phyloP scores from a whole-genome alignment of 2,888 invertebrate genomes.

The Cartodere bifasciata region DNA sequence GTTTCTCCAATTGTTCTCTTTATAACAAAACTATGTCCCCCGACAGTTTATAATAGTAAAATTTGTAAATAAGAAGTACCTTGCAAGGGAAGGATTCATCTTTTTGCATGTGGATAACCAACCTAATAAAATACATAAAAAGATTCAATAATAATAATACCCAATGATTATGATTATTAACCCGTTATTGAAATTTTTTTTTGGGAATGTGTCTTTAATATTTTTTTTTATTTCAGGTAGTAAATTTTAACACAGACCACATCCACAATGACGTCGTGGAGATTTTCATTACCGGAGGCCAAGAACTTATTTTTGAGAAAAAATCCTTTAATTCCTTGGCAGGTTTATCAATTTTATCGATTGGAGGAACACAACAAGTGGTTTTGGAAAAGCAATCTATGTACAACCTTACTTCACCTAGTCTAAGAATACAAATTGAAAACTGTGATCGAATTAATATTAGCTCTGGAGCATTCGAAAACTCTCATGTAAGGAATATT shows the following conservation, averaged over 20 bases:
- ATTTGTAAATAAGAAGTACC: no score
- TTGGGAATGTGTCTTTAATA: not conserved
- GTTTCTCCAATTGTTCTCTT: no score
- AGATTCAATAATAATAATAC: no score
- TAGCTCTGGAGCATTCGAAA: slow-evolving; percentile 50
- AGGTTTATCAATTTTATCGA: slow-evolving; percentile 42
- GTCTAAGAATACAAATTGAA: slow-evolving; percentile 46
- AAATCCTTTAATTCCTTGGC: slow-evolving; percentile 44
- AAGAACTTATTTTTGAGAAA: slow-evolving; percentile 40
- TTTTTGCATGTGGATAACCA: no score
- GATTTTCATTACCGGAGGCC: slow-evolving; percentile 43
- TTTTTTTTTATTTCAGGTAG: slow-evolving; percentile 33
- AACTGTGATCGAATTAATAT: slow-evolving; percentile 46
- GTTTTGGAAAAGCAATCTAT: slow-evolving; percentile 48
- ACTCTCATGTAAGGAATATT: slow-evolving; percentile 36
- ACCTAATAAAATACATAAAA: no score
- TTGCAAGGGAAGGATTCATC: no score
- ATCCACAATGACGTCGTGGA: slow-evolving; percentile 47
- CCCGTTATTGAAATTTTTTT: no score
- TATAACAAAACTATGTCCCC: no score
- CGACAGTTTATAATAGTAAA: no score
- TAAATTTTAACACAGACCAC: slow-evolving; percentile 38
- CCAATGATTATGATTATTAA: no score
- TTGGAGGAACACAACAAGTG: slow-evolving; percentile 40
- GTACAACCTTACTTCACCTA: slow-evolving; percentile 44